Percentiles rank a stretch among this genome's conserved stretches.
These are phyloP conservation scores for Euthynnus affinis DNA, from an alignment of 2,797 vertebrate species.

Conservation along the genomic window DNA sequence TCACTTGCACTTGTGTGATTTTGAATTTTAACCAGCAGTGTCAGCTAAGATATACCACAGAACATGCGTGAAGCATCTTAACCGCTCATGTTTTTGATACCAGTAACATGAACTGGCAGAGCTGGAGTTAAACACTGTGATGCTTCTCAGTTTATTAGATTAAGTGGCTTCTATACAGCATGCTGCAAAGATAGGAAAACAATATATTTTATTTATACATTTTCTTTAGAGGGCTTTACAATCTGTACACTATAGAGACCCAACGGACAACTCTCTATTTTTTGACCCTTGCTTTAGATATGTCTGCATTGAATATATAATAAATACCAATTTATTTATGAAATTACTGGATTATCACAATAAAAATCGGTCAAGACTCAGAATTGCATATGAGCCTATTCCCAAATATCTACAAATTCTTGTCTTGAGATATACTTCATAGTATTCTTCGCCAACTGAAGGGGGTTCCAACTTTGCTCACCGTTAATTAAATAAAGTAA, in stretches of 20 bases:
- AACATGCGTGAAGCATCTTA: conserved; percentile 34
- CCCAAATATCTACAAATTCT: neutral
- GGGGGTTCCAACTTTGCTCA: conserved; percentile 45
- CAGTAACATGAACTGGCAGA: conserved; percentile 9
- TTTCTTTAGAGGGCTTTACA: neutral
- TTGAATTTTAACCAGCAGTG: conserved; percentile 54
- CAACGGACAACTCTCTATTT: neutral
- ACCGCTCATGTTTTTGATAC: conserved; percentile 23
- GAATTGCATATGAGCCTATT: conserved; percentile 5
- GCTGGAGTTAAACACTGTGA: neutral
- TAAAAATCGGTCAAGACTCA: neutral
- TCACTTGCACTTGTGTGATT: conserved; percentile 53
- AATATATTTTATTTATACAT: neutral
- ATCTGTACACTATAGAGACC: neutral
- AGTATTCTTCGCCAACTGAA: conserved; percentile 14
- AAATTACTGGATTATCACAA: neutral
- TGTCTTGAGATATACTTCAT: neutral
- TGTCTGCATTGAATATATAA: neutral
- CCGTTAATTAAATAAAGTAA: conserved; percentile 56
- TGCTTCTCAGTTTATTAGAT: neutral
- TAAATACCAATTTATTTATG: neutral
- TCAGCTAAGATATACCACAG: conserved; percentile 50
- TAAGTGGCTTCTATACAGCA: neutral
- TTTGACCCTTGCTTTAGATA: neutral
- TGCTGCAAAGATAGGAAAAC: neutral